Evolutionary conservation across 2,888 invertebrate species (phyloP), one percentile per base, ranked within the genome.

Genomic region (Apodemia zela): DNA sequence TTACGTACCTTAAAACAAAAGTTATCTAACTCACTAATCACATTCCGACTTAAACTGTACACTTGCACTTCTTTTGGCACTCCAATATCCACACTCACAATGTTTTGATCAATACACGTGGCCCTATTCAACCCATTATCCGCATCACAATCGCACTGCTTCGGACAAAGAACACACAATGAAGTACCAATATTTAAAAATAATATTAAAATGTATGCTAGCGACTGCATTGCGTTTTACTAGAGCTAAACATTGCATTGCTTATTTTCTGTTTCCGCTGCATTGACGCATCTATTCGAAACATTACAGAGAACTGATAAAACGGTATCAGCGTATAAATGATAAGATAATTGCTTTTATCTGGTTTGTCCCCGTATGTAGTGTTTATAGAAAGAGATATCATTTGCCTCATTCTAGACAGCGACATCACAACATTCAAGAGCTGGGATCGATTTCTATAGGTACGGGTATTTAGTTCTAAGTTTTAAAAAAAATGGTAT

Each of bases 21-120:
- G 74, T 93, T 93, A 65, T 94, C 93, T 75, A 95, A 78, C 70
- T 92, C 92, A 70, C 92, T 93, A 68, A 95, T 94, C 72, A 89
- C 92, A 81, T 95, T 95, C 69, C 92, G 87, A 70, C 93, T 93
- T 67, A 95, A 81, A 78, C 93, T 93, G 67, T 95, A 91, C 58
- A 94, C 83, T 81, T 95, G 93, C 38, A 94, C 93, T 25, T 84
- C 84, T 59, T 82, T 80, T 0, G 94, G 93, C 73, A 94, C 92
- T 72, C 93, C 93, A 65, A 94, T 84, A 71, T 93, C 92, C 3
- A 94, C 83, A 70, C 84, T 89, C 68, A 94, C 89, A 72, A 95
- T 89, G 67, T 92, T 93, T 79, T 93, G 93, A 59, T 93, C 89
- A 65, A 92, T 93, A 74, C 93, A 93, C 60, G 78, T 78, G 0